Percentiles rank a stretch among this genome's conserved stretches.
Evolutionary conservation across 2,797 vertebrate species (phyloP).

Genomic region (Phrynocephalus forsythii): DNA sequence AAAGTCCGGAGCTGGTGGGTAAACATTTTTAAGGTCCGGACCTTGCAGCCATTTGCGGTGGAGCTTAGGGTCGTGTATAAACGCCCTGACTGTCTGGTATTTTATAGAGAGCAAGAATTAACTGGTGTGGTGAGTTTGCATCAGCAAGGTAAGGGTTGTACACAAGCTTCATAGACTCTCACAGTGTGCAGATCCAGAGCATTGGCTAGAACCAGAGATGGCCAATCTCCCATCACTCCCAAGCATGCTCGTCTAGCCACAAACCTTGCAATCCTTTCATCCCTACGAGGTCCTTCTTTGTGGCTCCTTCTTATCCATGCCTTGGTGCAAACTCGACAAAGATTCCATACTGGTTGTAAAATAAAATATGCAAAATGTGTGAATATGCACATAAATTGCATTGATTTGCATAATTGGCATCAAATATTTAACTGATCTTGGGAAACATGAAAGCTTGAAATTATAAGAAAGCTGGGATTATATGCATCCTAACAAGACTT

Average conservation of each 20-base stretch:
- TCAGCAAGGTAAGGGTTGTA: background rate
- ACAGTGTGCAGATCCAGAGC: background rate
- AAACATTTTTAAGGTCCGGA: too few species aligned
- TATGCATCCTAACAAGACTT: conserved; percentile 10
- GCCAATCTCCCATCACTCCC: background rate
- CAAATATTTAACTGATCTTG: conserved; percentile 18
- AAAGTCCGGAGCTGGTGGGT: too few species aligned
- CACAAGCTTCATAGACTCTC: background rate
- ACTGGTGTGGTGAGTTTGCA: background rate
- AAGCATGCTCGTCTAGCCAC: too few species aligned
- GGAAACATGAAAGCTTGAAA: conserved; percentile 6
- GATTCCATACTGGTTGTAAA: background rate
- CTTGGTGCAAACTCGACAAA: background rate
- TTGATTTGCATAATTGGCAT: conserved; percentile 11
- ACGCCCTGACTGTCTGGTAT: too few species aligned
- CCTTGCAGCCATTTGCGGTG: too few species aligned
- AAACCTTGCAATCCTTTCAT: too few species aligned
- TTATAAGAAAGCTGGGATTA: conserved; percentile 2
- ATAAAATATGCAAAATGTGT: background rate
- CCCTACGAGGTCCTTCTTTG: background rate
- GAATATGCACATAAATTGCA: conserved; percentile 8
- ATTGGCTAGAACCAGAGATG: background rate
- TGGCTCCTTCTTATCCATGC: background rate
- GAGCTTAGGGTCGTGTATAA: too few species aligned
- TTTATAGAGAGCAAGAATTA: background rate